phyloP scores from a whole-genome alignment of 2,797 vertebrate species.

The Girardinus metallicus region DNA sequence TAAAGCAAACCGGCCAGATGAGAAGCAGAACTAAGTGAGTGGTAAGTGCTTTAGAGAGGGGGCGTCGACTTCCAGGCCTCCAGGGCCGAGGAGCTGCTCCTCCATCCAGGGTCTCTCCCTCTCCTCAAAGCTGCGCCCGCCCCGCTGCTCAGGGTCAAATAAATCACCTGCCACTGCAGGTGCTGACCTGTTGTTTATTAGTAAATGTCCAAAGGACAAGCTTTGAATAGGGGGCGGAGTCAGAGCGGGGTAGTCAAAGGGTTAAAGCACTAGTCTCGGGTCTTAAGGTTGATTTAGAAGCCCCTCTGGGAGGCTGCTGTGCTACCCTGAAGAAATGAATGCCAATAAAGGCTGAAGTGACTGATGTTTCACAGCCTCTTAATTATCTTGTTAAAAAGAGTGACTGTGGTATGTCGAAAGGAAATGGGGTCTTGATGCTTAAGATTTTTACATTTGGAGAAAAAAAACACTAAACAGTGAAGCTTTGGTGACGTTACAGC shows the following conservation, averaged over 20 bases:
- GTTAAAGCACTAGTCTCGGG: conserved; percentile 69
- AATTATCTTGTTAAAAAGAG: conserved; percentile 70
- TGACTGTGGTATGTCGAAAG: conserved; percentile 34
- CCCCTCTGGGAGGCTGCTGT: conserved; percentile 72
- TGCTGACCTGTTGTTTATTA: conserved; percentile 85
- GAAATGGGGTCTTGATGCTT: conserved; percentile 27
- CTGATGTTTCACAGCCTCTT: conserved; percentile 65
- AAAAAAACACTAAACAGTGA: conserved; percentile 17
- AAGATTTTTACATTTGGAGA: conserved; percentile 13
- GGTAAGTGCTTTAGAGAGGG: conserved; percentile 78
- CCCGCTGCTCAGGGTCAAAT: conserved; percentile 72
- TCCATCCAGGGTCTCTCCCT: conserved; percentile 61
- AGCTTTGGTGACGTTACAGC: not conserved
- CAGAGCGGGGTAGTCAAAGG: conserved; percentile 66
- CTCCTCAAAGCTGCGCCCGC: conserved; percentile 18
- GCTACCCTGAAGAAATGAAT: conserved; percentile 70
- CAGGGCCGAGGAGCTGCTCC: conserved; percentile 60
- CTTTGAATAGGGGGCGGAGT: conserved; percentile 64
- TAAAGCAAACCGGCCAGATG: conserved; percentile 75
- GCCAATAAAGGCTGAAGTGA: conserved; percentile 70
- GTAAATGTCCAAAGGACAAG: conserved; percentile 76
- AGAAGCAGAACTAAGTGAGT: conserved; percentile 76
- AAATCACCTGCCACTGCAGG: conserved; percentile 82
- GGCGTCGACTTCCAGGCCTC: conserved; percentile 75
- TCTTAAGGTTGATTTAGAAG: conserved; percentile 76